These are phyloP conservation scores for Colletes collaris DNA, from an alignment of 2,888 invertebrate genomes.

Conservation along the genomic window DNA sequence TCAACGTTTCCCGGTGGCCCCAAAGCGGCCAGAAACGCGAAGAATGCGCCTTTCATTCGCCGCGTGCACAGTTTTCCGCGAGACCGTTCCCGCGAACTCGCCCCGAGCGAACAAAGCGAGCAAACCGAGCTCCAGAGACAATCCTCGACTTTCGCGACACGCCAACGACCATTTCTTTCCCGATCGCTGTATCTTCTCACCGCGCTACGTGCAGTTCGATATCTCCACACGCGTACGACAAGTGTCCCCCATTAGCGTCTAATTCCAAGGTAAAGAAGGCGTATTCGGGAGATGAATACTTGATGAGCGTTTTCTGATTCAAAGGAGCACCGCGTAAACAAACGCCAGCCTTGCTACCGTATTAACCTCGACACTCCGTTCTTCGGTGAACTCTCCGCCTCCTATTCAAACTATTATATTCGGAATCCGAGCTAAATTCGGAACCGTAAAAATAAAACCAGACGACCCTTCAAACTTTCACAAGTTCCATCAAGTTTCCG, in stretches of 20 bases:
- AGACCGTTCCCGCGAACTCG: slow-evolving; percentile 20
- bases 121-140: slow-evolving; percentile 12
- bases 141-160: slow-evolving; percentile 21
- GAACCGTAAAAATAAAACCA: background rate
- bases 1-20: slow-evolving; percentile 20
- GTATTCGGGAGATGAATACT: slow-evolving; percentile 21
- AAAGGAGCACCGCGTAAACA: slow-evolving; percentile 14
- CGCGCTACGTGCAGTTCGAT: background rate
- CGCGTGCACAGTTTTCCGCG: slow-evolving; percentile 20
- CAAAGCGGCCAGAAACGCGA: slow-evolving; percentile 9
- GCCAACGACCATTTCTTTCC: background rate
- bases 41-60: slow-evolving; percentile 44
- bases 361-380: background rate
- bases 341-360: background rate
- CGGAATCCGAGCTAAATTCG: background rate
- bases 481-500: background rate
- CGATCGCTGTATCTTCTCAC: too few relatives aligned
- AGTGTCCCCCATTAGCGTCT: too few relatives aligned
- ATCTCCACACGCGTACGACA: background rate
- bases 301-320: background rate
- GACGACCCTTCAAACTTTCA: background rate
- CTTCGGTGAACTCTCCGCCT: background rate
- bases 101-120: slow-evolving; percentile 32
- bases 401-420: background rate
- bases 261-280: slow-evolving; percentile 1